Base-by-base conservation (phyloP, 2,888 invertebrate genomes). In the Phortica okadai region DNA sequence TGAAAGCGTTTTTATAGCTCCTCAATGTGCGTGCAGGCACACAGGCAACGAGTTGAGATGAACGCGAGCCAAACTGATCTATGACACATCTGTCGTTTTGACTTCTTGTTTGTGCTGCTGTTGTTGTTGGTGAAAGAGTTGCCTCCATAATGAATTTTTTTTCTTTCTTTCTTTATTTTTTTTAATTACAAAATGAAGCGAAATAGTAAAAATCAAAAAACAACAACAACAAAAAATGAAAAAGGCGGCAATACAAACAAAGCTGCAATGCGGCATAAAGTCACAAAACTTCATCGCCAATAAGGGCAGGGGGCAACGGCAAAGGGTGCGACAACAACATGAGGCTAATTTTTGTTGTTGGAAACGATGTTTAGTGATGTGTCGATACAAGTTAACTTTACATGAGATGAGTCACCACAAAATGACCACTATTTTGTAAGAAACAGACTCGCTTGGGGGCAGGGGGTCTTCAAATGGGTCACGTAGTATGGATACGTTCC, bases 271-370 rank as follows among this genome's bases (percentile, higher is more conserved):
- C 76, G 81, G 79, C 82, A 70, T 21, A 21, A 41, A 66, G 42
- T 70, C 80, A 83, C 79, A 79, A 79, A 79, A 79, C 87, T 84
- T 85, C 87, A 85, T 85, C 86, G 84, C 82, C 86, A 79, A 81
- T 82, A 81, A 62, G 11, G 14, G 44, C 77, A 75, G 75, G 33
- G 33, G 33, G 33, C 72, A 77, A 74, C 44, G 10, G n/a, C 44
- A n/a, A 5, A 33, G 33, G 21, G 21, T 21, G 21, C 21, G 21
- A 56, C 64, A 74, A 10, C 2, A 11, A 11, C 50, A 50, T 50
- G 10, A 50, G 1, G 8, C 50, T 50, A 14, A 50, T 50, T 33
- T 33, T 33, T 33, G 33, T 33, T 33, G 33, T 33, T 33, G 4
- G 33, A 33, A 3, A 50, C 14, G 50, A n/a, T 11, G 10, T 50